Evolutionary conservation across 2,888 invertebrate species (phyloP).

Genomic region (Acleris sparsana): DNA sequence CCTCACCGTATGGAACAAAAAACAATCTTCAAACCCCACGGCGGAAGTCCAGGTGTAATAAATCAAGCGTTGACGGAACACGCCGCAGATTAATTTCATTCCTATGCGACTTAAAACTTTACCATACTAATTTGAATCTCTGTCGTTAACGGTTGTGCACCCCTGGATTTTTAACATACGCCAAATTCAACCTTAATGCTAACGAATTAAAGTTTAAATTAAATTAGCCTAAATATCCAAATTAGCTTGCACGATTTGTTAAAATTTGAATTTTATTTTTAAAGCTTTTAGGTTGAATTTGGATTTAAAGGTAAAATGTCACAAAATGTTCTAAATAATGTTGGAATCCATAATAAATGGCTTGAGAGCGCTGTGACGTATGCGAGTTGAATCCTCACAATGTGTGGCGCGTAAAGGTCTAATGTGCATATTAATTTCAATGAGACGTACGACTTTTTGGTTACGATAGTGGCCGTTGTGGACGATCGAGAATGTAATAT

Average conservation of each 20-base stretch:
- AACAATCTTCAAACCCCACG: constrained; percentile 24
- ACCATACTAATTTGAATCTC: constrained; percentile 47
- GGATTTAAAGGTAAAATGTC: constrained; percentile 19
- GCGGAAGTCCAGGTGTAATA: constrained; percentile 49
- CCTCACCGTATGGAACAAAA: constrained; percentile 9
- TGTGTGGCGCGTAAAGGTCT: constrained; percentile 10
- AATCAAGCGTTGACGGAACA: constrained; percentile 44
- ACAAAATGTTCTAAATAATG: constrained; percentile 35
- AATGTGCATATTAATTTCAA: constrained; percentile 2
- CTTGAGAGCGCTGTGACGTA: constrained; percentile 37
- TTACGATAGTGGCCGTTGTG: constrained; percentile 16
- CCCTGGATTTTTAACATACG: constrained; percentile 9
- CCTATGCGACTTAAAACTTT: constrained; percentile 48
- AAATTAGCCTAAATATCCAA: background rate
- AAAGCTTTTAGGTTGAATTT: constrained; percentile 18
- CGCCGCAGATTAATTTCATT: constrained; percentile 41
- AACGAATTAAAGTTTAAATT: background rate
- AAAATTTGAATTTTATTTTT: constrained; percentile 26
- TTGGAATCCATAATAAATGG: constrained; percentile 38
- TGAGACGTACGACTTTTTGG: constrained; percentile 10
- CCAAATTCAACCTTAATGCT: background rate
- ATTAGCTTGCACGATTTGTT: constrained; percentile 8
- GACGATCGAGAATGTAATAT: constrained; percentile 27
- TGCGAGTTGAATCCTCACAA: constrained; percentile 34
- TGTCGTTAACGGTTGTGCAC: constrained; percentile 41